A percentile compares a stretch with the other conserved stretches of the same genome.
Evolutionary conservation across 2,113 vertebrate species (phyloP).

Genomic region (Rynchops niger): DNA sequence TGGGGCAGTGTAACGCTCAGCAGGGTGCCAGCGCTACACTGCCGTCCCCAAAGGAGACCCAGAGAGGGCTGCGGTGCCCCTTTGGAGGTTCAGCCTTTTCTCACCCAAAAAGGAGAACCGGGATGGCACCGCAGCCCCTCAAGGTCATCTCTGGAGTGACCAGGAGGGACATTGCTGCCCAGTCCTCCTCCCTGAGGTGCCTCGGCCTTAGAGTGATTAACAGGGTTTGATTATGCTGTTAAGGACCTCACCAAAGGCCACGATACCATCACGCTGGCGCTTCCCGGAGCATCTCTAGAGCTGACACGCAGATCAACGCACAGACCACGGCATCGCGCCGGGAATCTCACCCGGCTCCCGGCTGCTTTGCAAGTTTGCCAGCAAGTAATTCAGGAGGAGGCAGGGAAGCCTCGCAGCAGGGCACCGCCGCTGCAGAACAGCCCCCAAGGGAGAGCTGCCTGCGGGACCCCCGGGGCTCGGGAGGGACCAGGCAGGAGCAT

Average conservation of each 20-base stretch:
- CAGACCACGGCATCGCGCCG: not conserved
- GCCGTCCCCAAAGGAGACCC: not conserved
- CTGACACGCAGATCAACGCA: not conserved
- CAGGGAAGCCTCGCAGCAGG: not conserved
- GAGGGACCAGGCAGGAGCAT: not conserved
- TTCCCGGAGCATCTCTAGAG: not conserved
- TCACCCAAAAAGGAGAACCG: not conserved
- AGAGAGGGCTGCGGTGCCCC: rapidly evolving
- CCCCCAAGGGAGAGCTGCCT: not conserved
- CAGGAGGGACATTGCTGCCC: rapidly evolving
- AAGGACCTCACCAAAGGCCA: not conserved
- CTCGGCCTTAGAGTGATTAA: rapidly evolving
- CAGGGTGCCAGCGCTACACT: rapidly evolving
- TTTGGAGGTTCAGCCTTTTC: not conserved
- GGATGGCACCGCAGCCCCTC: not conserved
- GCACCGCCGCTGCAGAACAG: not conserved
- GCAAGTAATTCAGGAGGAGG: slow-evolving; percentile 42
- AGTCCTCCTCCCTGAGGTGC: not conserved
- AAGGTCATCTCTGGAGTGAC: not conserved
- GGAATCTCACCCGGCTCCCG: slow-evolving; percentile 12
- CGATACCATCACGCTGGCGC: rapidly evolving
- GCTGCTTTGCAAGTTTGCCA: not conserved
- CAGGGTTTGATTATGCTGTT: not conserved
- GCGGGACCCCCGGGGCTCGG: rapidly evolving
- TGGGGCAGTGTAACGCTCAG: rapidly evolving